Evolutionary conservation across 1,140 invertebrate species (phyloP).

Genomic region (Lordiphosa stackelbergi): DNA sequence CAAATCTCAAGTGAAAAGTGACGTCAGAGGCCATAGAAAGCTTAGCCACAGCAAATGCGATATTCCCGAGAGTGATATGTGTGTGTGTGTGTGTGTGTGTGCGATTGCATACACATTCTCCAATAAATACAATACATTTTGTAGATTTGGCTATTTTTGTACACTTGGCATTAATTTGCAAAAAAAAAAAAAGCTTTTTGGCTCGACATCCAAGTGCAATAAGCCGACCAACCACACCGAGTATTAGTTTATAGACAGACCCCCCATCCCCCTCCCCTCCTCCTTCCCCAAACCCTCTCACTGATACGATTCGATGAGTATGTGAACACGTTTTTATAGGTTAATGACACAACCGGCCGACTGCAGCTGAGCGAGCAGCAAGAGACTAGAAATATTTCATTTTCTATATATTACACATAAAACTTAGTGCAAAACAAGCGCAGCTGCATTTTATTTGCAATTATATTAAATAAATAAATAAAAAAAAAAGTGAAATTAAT

Average conservation of each 20-base stretch:
- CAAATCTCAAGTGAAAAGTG: no score
- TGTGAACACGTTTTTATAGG: slow-evolving; percentile 68
- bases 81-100: slow-evolving; percentile 23
- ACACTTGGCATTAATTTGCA: slow-evolving; percentile 50
- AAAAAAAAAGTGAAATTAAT: slow-evolving; percentile 47
- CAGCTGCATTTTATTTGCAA: slow-evolving; percentile 16
- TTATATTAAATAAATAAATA: not conserved
- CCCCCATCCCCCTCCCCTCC: not conserved
- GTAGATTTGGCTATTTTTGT: slow-evolving; percentile 50
- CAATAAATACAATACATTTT: slow-evolving; percentile 10
- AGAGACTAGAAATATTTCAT: slow-evolving; percentile 39
- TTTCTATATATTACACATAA: slow-evolving; percentile 13
- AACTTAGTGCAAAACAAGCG: slow-evolving; percentile 2
- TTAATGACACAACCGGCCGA: slow-evolving; percentile 63
- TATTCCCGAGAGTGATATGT: slow-evolving; percentile 1
- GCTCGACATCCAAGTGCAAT: slow-evolving; percentile 42
- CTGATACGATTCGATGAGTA: slow-evolving; percentile 5
- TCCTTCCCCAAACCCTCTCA: not conserved
- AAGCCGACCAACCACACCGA: slow-evolving; percentile 21
- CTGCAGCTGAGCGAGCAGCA: slow-evolving; percentile 32
- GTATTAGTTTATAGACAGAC: slow-evolving; percentile 30
- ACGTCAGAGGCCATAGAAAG: slow-evolving; percentile 12
- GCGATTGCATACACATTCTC: slow-evolving; percentile 18
- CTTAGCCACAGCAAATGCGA: not conserved
- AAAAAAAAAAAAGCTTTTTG: slow-evolving; percentile 14